These are phyloP conservation scores for Hedya salicella DNA, from an alignment of 2,888 invertebrate genomes.

Conservation along the genomic window DNA sequence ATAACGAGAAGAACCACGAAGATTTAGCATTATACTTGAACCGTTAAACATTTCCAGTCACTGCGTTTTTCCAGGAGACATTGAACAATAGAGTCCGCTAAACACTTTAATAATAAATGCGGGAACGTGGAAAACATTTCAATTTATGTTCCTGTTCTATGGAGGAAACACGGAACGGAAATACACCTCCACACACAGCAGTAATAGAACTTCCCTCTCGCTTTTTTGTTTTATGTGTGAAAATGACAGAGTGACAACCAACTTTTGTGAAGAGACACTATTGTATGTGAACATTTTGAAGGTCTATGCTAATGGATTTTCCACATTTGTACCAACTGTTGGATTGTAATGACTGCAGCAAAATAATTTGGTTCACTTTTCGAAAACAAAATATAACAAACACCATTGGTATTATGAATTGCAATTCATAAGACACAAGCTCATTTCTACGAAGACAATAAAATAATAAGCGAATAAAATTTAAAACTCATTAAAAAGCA, in stretches of 20 bases:
- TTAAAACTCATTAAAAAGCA: too few species aligned
- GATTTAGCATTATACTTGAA: too few species aligned
- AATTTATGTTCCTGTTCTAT: constrained; percentile 41
- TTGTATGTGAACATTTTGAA: neutral
- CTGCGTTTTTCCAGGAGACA: constrained; percentile 21
- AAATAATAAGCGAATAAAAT: too few species aligned
- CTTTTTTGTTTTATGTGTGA: constrained; percentile 17
- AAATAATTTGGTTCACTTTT: too few species aligned
- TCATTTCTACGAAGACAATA: too few species aligned
- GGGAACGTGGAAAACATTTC: constrained; percentile 42
- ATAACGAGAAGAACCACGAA: constrained; percentile 8
- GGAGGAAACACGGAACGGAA: constrained; percentile 23
- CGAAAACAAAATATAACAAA: too few species aligned
- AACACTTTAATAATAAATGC: constrained; percentile 42
- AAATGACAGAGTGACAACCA: constrained; percentile 10
- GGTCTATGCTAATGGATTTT: neutral
- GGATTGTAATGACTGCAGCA: too few species aligned
- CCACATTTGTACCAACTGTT: too few species aligned
- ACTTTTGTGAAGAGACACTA: too few species aligned
- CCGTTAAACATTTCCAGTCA: constrained; percentile 18
- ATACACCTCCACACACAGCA: constrained; percentile 1
- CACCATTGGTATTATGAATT: too few species aligned
- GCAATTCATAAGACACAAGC: too few species aligned
- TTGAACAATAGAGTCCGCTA: constrained; percentile 42
- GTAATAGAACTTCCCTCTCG: constrained; percentile 21